A percentile compares a stretch with the other conserved stretches of the same genome.
Evolutionary conservation across 2,797 vertebrate species (phyloP).

Genomic region (Oreortyx pictus): DNA sequence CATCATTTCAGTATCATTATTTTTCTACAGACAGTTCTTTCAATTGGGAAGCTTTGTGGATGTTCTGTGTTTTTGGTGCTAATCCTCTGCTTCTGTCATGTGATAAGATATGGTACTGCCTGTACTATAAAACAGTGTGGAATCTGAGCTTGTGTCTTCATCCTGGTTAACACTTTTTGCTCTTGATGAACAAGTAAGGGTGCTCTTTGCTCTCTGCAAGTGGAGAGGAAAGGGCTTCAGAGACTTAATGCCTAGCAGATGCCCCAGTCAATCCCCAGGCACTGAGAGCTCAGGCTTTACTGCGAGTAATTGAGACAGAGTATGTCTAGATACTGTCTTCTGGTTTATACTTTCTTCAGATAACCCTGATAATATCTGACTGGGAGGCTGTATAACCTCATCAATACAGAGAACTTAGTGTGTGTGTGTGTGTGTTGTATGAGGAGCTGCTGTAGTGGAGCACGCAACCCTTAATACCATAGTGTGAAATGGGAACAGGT

Average conservation of each 20-base stretch:
- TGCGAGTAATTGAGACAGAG: background rate
- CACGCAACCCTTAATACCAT: background rate
- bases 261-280: background rate
- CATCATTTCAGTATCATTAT: background rate
- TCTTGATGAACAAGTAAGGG: background rate
- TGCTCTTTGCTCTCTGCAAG: background rate
- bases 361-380: background rate
- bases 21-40: background rate
- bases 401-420: accelerated
- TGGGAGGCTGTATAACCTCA: background rate
- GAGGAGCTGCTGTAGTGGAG: background rate
- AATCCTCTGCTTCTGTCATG: background rate
- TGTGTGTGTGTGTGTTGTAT: background rate
- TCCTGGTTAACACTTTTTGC: background rate
- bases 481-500: background rate
- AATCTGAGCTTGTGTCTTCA: background rate
- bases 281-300: background rate
- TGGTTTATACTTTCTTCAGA: background rate
- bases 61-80: background rate
- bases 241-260: background rate
- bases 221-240: background rate
- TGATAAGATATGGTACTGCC: background rate
- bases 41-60: background rate
- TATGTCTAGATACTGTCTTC: background rate
- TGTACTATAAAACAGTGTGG: background rate